Conservation (phyloP, 2,113 vertebrate genomes). For the Leucosticte australis region DNA sequence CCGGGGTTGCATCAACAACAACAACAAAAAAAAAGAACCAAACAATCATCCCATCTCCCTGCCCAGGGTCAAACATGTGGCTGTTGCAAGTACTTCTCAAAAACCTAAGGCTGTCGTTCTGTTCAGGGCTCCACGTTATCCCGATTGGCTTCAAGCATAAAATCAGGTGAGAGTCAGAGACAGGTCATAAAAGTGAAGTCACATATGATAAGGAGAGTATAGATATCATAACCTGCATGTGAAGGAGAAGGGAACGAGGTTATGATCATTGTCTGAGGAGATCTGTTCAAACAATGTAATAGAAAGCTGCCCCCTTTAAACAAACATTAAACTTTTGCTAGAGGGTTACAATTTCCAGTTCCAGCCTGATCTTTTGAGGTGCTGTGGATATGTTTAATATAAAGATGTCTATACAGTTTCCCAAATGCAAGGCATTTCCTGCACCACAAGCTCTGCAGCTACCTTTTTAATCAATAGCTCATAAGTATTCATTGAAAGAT, state of each 20-base stretch:
- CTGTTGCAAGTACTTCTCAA: background rate
- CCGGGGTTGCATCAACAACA: background rate
- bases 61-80: background rate
- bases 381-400: constrained; percentile 62
- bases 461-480: constrained; percentile 55
- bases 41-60: background rate
- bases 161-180: constrained; percentile 22
- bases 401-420: constrained; percentile 62
- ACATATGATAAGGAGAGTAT: background rate
- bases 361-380: constrained; percentile 54
- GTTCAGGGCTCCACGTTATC: background rate
- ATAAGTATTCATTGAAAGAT: constrained; percentile 63
- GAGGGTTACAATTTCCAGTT: constrained; percentile 16
- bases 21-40: too few relatives aligned
- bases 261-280: constrained; percentile 54
- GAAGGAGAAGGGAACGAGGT: background rate
- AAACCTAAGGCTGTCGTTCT: background rate
- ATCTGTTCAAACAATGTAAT: constrained; percentile 42
- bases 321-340: constrained; percentile 56
- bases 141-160: constrained; percentile 2
- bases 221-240: constrained; percentile 23
- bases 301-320: constrained; percentile 52
- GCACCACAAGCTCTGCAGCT: constrained; percentile 35
- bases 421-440: constrained; percentile 48
- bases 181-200: constrained; percentile 14